These are phyloP conservation scores for Centruroides sculpturatus DNA, from an alignment of 1,140 invertebrate species.

Conservation along the genomic window DNA sequence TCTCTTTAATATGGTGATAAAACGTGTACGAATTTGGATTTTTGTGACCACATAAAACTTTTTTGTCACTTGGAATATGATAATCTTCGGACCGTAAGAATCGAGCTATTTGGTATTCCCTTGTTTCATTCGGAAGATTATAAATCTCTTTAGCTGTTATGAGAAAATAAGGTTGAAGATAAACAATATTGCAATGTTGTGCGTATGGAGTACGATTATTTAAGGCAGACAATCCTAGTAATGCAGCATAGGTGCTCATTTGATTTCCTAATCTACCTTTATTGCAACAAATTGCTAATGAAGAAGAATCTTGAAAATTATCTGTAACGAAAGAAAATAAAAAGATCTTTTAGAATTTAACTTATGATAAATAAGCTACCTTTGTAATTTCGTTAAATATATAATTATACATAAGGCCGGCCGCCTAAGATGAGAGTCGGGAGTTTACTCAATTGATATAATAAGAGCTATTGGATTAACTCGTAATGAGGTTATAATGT, in stretches of 20 bases:
- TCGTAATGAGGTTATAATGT: too few relatives aligned
- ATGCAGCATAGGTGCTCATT: slow-evolving; percentile 47
- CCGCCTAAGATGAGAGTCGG: too few relatives aligned
- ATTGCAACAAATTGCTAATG: slow-evolving; percentile 5
- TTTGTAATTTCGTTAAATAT: too few relatives aligned
- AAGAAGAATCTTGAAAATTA: background rate
- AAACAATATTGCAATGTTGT: slow-evolving; percentile 23
- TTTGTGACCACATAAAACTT: background rate
- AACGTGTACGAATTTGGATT: slow-evolving; percentile 11
- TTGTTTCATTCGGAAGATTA: background rate
- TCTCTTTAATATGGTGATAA: slow-evolving; percentile 1
- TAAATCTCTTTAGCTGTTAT: background rate
- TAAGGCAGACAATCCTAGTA: slow-evolving; percentile 39
- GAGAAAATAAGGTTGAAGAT: slow-evolving; percentile 1
- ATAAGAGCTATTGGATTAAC: too few relatives aligned
- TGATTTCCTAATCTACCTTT: slow-evolving; percentile 46
- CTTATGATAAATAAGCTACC: too few relatives aligned
- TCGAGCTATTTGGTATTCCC: background rate
- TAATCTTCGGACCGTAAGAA: background rate
- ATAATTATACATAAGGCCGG: too few relatives aligned
- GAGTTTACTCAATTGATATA: too few relatives aligned
- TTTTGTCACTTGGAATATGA: background rate
- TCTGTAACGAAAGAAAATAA: too few relatives aligned
- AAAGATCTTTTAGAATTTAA: too few relatives aligned
- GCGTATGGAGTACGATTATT: slow-evolving; percentile 43